Base-by-base conservation (phyloP, 2,888 invertebrate species). In the Eupithecia tripunctaria region DNA sequence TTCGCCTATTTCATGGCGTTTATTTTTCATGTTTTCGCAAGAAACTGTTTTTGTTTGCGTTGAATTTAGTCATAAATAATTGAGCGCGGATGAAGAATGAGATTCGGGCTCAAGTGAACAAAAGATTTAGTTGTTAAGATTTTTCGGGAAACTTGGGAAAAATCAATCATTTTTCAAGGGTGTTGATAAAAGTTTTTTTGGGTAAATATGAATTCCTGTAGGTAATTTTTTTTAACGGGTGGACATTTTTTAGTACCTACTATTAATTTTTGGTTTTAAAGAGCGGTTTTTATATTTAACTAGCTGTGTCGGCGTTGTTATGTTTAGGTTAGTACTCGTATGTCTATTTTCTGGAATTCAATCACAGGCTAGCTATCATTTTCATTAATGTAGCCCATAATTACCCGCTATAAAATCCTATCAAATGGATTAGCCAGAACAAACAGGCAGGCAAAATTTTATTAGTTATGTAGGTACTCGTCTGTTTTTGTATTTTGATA, bases 1-100 rank as follows among this genome's bases (percentile, higher is more conserved):
- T 62, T 29, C 60, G 21, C 32, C 47, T 64, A 68, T 68, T 68
- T 66, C 62, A 29, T 67, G 38, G n/a, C 51, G 65, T 68, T 74
- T 68, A 70, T 70, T 68, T 73, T 70, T 70, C 68, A 73, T 73
- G 65, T 73, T 73, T 71, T 71, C 18, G 27, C 21, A 65, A 47
- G 43, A 68, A 68, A 74, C 68, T 64, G 32, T 67, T 73, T 70
- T 73, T 70, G 71, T 74, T 68, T 71, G 68, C 47, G 65, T 71
- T 60, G 43, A 70, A 70, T 70, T 67, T 66, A 62, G 68, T 51
- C 65, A 51, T 74, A 71, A 68, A 74, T 67, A 71, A 27, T 63
- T 68, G 72, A 67, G 67, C 64, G 32, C 41, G 63, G 67, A 29
- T 47, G 12, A 36, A 47, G 60, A 12, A 29, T 60, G 60, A 60